Evolutionary conservation across 1,140 invertebrate species (phyloP), one percentile per base, ranked within the genome.

Genomic region (Brachionus koreanus): DNA sequence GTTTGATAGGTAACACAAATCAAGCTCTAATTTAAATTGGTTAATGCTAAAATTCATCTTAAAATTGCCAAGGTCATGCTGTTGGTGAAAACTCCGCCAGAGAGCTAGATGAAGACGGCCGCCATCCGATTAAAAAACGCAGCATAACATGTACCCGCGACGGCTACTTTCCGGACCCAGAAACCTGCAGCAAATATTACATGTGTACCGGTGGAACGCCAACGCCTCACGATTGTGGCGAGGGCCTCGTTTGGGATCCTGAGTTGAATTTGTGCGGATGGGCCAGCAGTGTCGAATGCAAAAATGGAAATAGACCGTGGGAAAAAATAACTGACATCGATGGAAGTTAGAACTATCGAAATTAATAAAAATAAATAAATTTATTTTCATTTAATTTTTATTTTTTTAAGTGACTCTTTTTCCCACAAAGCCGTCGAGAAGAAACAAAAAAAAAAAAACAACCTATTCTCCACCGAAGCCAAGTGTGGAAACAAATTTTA

Each of bases 101-200:
- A 75, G 39, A 35, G 12, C 16, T 46, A 9, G 13, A 13, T 2
- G 19, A 7, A 23, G 23, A 29, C 7, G 13, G 35, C 43, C 43
- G 39, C 7, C 39, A 77, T 69, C 69, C 52, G 4, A 67, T 65
- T 9, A 65, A 65, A 65, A 65, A 65, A 37, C 63, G 63, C 12
- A 25, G 63, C 0, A 65, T 65, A 5, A 65, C 63, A 12, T 82
- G 79, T 25, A 23, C 61, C 16, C 49, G 37, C 6, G 81, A 82
- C n/a, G 81, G 81, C 23, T 82, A 82, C 52, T 82, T 61, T 82
- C 81, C 81, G 2, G 81, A 82, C 67, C 81, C 61, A 6, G 29
- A 69, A 25, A 82, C n/a, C 10, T 82, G 81, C 25, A 43, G 61
- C 33, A 49, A 61, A 52, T 82, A 82, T 69, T 67, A 82, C 37